Conservation (phyloP, 2,888 invertebrate genomes). For the Pyrgus malvae region DNA sequence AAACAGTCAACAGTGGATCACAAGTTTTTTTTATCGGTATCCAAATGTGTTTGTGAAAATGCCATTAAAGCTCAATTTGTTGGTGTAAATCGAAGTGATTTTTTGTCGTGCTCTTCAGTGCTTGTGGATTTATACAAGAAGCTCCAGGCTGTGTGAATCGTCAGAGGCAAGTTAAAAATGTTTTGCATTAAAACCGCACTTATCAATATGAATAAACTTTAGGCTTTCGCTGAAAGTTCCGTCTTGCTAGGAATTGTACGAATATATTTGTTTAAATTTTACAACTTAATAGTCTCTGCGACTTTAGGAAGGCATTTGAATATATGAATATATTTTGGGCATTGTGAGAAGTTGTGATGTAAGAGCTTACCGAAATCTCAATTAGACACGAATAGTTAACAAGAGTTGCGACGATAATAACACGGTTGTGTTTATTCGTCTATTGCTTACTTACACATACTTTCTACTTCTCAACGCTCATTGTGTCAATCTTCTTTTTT, state of each 20-base stretch:
- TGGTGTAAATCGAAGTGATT: conserved; percentile 50
- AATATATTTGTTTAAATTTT: conserved; percentile 28
- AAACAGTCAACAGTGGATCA: too few relatives aligned
- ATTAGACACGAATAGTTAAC: conserved; percentile 7
- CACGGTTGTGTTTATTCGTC: background rate
- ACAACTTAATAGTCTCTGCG: conserved; percentile 12
- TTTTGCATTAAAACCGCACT: conserved; percentile 50
- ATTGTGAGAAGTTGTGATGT: conserved; percentile 3
- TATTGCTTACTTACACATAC: background rate
- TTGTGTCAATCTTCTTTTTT: conserved; percentile 14
- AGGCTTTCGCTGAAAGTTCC: conserved; percentile 28
- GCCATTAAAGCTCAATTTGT: conserved; percentile 24
- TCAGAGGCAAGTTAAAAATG: conserved; percentile 56
- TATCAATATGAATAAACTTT: conserved; percentile 54
- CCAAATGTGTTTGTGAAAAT: conserved; percentile 43
- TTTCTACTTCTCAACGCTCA: conserved; percentile 23
- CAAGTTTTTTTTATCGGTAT: too few relatives aligned
- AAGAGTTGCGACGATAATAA: conserved; percentile 3
- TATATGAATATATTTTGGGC: conserved; percentile 24
- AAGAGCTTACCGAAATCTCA: conserved; percentile 9
- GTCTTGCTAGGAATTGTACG: conserved; percentile 29
- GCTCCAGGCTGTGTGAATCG: conserved; percentile 33
- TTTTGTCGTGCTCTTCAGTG: conserved; percentile 53
- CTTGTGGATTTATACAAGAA: conserved; percentile 33
- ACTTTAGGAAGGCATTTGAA: conserved; percentile 21